Evolutionary conservation across 2,113 vertebrate species (phyloP).

Genomic region (Glareola pratincola): DNA sequence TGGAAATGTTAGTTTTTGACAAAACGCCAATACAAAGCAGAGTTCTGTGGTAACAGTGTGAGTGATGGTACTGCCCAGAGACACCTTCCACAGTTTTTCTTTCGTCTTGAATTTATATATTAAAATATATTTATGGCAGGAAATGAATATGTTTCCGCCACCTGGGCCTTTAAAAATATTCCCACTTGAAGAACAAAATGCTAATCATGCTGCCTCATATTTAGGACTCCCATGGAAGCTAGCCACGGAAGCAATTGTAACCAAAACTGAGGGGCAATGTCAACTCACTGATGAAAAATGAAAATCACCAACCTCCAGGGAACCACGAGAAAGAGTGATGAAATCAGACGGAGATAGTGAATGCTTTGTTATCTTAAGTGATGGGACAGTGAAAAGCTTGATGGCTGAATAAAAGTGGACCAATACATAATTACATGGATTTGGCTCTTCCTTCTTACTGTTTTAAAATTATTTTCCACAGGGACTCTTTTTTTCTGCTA

Average conservation of each 20-base stretch:
- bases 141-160: not conserved
- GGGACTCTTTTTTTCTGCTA: not conserved
- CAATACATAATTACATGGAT: not conserved
- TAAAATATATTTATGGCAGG: not conserved
- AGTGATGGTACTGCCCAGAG: not conserved
- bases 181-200: not conserved
- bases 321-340: not conserved
- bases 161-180: not conserved
- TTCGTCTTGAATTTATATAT: not conserved
- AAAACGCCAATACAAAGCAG: not conserved
- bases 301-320: not conserved
- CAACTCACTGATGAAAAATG: not conserved
- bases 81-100: fast-evolving
- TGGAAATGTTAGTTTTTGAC: not conserved
- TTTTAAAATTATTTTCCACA: not conserved
- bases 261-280: not conserved
- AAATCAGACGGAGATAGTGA: not conserved
- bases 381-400: not conserved
- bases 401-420: not conserved
- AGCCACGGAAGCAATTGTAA: not conserved
- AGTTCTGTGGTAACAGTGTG: not conserved
- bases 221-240: not conserved
- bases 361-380: not conserved
- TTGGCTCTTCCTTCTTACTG: not conserved
- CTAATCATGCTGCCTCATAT: not conserved